These are phyloP conservation scores for Eclectus roratus DNA, from an alignment of 2,113 vertebrate species.

Conservation along the genomic window DNA sequence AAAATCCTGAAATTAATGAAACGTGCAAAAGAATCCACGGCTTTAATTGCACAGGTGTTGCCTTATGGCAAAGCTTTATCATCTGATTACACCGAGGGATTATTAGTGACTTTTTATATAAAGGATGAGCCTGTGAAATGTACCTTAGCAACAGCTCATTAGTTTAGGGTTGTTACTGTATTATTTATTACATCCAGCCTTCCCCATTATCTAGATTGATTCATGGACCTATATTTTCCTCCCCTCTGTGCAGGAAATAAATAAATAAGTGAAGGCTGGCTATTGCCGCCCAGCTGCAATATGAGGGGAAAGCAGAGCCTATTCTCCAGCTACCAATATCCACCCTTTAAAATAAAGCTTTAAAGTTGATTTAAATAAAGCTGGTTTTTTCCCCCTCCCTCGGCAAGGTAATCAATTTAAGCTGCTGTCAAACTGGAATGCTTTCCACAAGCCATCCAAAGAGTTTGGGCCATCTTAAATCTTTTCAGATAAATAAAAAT, in stretches of 20 bases:
- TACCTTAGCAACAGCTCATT: slow-evolving; percentile 98
- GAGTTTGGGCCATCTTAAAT: slow-evolving; percentile 43
- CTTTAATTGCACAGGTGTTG: slow-evolving; percentile 99
- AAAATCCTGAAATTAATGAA: slow-evolving; percentile 99
- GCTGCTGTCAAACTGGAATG: slow-evolving; percentile 51
- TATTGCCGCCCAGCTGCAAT: slow-evolving; percentile 69
- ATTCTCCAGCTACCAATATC: slow-evolving; percentile 69
- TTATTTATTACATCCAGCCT: slow-evolving; percentile 99
- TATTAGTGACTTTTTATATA: slow-evolving; percentile 97
- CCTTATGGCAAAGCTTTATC: slow-evolving; percentile 99
- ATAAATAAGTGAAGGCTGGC: slow-evolving; percentile 72
- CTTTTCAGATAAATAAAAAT: slow-evolving; percentile 51
- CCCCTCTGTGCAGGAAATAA: slow-evolving; percentile 71
- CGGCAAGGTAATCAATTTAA: slow-evolving; percentile 62
- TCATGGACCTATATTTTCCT: slow-evolving; percentile 86
- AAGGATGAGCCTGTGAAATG: slow-evolving; percentile 93
- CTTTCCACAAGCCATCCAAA: slow-evolving; percentile 44
- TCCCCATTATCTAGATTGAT: slow-evolving; percentile 98
- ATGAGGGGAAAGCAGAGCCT: slow-evolving; percentile 40
- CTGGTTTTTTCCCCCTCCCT: neutral
- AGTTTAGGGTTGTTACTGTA: slow-evolving; percentile 99
- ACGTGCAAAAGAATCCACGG: slow-evolving; percentile 90
- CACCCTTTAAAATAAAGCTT: slow-evolving; percentile 66
- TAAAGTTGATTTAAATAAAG: slow-evolving; percentile 68
- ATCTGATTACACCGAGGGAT: slow-evolving; percentile 93